Evolutionary conservation across 2,797 vertebrate species (phyloP), one percentile per base, ranked within the genome.

Genomic region (Syngnathus rostellatus): DNA sequence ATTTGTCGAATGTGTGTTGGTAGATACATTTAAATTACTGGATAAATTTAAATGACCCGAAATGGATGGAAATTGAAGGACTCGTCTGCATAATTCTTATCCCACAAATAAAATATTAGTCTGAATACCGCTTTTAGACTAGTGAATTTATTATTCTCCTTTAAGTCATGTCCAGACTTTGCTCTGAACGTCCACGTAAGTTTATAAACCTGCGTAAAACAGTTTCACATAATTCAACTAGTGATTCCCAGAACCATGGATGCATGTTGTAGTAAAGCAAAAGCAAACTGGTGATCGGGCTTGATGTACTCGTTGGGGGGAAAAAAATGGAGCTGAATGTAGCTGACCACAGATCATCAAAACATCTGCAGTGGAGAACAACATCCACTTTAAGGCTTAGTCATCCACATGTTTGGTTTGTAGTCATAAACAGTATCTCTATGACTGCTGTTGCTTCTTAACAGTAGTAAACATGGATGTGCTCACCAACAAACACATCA

Each of bases 391-490:
- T 14, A 38, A 58, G 55, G 55, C 25, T 17, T 12, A 57, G 11
- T 16, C 54, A 16, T 37, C 25, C 25, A 16, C 54, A 16, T 57
- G 54, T 57, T 57, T 57, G 25, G 54, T 57, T 57, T 57, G 23
- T 57, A 57, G 25, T 57, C 54, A 57, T 57, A 57, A 57, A 57
- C 54, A 57, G 54, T 37, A 12, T 57, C 6, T 17, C 55, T 37
- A 12, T 14, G 12, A 38, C 12, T 17, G 55, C 25, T 37, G 55
- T 38, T 58, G 55, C 55, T 58, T 14, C 25, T 17, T 37, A 17
- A 57, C 54, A 17, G 14, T 14, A 38, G 55, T 37, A 58, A 58
- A 58, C 55, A 58, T 38, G 25, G 8, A 37, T 37, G 5, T 19
- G 14, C 17, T 38, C 5, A 21, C 50, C 7, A 10, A 51, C n/a